phyloP scores from a whole-genome alignment of 2,113 vertebrate genomes.

The Leptocoma aspasia region DNA sequence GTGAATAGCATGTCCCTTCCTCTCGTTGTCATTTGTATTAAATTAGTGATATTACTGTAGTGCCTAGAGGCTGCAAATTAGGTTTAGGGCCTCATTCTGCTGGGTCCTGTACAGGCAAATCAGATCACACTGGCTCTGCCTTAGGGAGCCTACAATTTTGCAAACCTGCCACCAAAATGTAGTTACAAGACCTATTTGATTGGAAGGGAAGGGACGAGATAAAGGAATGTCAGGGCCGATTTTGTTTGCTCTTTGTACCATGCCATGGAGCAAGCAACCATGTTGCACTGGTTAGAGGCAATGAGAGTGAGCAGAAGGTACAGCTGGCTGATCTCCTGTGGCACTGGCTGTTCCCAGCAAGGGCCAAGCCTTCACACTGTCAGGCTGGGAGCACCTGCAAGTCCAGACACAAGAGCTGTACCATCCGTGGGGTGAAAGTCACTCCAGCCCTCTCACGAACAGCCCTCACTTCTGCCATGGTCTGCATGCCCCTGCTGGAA shows the following conservation, averaged over 20 bases:
- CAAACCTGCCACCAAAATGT: not conserved
- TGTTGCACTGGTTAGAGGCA: not conserved
- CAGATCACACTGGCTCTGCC: not conserved
- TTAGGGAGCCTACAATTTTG: not conserved
- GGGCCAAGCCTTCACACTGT: not conserved
- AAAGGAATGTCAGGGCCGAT: not conserved
- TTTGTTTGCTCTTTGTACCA: not conserved
- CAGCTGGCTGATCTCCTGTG: not conserved
- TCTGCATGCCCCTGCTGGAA: not conserved
- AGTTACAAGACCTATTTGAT: not conserved
- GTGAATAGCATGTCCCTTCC: not conserved
- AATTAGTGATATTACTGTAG: not conserved
- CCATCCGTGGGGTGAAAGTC: fast-evolving
- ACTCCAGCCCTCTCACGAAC: fast-evolving
- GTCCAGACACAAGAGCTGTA: not conserved
- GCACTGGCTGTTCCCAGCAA: not conserved
- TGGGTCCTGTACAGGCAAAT: not conserved
- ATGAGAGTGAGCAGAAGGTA: not conserved
- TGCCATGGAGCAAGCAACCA: fast-evolving
- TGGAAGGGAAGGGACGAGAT: not conserved
- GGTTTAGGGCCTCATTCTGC: not conserved
- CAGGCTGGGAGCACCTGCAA: not conserved
- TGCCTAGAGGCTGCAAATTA: not conserved
- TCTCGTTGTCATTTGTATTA: constrained; percentile 21
- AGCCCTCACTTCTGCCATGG: not conserved